Percentiles rank a stretch among this genome's conserved stretches.
Conservation (phyloP, 1,140 invertebrate genomes). For the Eriocheir sinensis region DNA sequence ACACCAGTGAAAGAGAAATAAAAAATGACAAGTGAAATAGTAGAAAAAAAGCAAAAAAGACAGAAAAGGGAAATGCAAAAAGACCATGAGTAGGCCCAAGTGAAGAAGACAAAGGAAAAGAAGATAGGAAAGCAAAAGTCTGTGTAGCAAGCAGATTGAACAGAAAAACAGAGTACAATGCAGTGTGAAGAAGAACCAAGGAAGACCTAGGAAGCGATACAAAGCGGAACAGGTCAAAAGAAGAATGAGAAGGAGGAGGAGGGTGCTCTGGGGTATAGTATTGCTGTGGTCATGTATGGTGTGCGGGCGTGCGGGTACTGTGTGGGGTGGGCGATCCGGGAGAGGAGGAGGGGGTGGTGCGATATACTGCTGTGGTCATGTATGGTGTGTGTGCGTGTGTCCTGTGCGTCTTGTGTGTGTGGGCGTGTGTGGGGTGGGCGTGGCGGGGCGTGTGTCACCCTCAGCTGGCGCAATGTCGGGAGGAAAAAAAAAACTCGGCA, state of each 20-base stretch:
- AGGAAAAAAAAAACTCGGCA: too few relatives aligned
- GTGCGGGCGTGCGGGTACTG: not conserved
- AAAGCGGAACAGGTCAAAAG: too few relatives aligned
- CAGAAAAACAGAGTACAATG: too few relatives aligned
- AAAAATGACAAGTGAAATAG: not conserved
- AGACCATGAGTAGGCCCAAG: not conserved
- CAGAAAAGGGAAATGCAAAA: not conserved
- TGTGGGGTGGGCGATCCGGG: too few relatives aligned
- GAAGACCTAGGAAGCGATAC: too few relatives aligned
- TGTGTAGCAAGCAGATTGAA: too few relatives aligned
- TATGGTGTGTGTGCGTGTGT: not conserved
- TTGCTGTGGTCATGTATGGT: not conserved
- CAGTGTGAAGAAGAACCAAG: too few relatives aligned
- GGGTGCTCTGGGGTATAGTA: too few relatives aligned
- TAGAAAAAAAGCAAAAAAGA: slow-evolving; percentile 4
- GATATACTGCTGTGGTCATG: not conserved
- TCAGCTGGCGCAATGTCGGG: too few relatives aligned
- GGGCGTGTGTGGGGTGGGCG: not conserved
- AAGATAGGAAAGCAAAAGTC: not conserved
- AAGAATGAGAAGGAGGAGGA: too few relatives aligned
- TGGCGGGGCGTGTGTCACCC: not conserved
- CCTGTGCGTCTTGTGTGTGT: not conserved
- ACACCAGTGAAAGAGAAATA: not conserved
- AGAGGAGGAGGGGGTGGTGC: too few relatives aligned
- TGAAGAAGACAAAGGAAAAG: not conserved